Evolutionary conservation across 2,888 invertebrate species (phyloP).

Genomic region (Epirrhoe tristata): DNA sequence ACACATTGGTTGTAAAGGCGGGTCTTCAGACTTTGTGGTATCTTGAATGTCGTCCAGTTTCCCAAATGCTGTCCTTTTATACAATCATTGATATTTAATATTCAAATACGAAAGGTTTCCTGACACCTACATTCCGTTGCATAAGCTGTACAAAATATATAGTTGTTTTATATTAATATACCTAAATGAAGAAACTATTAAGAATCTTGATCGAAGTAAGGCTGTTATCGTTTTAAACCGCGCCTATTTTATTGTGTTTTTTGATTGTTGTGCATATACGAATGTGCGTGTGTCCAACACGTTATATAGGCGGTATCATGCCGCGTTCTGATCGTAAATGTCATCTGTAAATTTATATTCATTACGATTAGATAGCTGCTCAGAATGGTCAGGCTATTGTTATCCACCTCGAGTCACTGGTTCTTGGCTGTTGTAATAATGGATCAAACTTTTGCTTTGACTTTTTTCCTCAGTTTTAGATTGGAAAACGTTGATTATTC

Average conservation of each 20-base stretch:
- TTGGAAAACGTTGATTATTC: no score
- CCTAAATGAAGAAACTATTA: slow-evolving; percentile 21
- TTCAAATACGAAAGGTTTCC: background rate
- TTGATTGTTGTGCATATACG: slow-evolving; percentile 33
- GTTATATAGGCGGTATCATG: slow-evolving; percentile 79
- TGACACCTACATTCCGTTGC: background rate
- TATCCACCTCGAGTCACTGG: slow-evolving; percentile 46
- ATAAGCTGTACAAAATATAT: background rate
- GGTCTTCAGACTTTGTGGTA: no score
- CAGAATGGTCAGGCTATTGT: slow-evolving; percentile 79
- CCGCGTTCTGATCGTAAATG: slow-evolving; percentile 82
- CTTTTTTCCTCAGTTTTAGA: background rate
- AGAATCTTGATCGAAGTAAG: slow-evolving; percentile 18
- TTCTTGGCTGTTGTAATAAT: background rate
- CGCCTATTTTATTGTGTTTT: slow-evolving; percentile 50
- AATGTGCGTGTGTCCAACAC: slow-evolving; percentile 72
- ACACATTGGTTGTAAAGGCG: no score
- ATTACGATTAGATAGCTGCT: slow-evolving; percentile 83
- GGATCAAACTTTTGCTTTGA: background rate
- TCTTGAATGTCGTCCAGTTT: no score
- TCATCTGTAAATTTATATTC: slow-evolving; percentile 85
- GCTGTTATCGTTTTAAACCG: slow-evolving; percentile 50
- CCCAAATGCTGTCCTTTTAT: no score
- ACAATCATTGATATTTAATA: no score
- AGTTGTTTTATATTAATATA: background rate